Evolutionary conservation across 2,888 invertebrate species (phyloP).

Genomic region (Acanthopleura granulata): DNA sequence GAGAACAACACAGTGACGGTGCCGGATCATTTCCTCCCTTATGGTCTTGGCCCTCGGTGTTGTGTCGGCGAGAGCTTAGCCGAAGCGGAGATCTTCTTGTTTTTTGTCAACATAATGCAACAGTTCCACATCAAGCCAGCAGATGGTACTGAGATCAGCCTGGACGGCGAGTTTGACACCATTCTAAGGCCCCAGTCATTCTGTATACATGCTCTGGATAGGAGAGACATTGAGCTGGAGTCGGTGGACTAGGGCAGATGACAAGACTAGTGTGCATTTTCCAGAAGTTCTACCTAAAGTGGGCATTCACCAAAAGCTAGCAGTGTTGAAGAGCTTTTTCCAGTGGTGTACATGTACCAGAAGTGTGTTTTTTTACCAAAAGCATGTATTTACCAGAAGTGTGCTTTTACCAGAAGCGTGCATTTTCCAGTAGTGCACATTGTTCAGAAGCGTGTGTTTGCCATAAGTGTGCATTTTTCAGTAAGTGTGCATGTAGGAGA

Average conservation of each 20-base stretch:
- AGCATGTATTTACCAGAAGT: too few relatives aligned
- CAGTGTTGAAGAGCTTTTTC: too few relatives aligned
- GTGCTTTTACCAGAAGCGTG: too few relatives aligned
- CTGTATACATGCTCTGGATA: conserved; percentile 26
- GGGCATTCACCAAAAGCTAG: too few relatives aligned
- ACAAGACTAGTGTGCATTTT: too few relatives aligned
- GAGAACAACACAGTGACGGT: conserved; percentile 34
- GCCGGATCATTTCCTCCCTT: conserved; percentile 55
- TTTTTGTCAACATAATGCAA: conserved; percentile 48
- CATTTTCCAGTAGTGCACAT: too few relatives aligned
- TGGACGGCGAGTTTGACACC: conserved; percentile 45
- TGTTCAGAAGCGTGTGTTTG: too few relatives aligned
- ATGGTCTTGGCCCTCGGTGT: conserved; percentile 46
- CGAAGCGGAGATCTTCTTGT: conserved; percentile 51
- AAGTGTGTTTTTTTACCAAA: too few relatives aligned
- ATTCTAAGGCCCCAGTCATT: conserved; percentile 45
- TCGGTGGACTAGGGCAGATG: background rate
- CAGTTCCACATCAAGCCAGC: conserved; percentile 39
- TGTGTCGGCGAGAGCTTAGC: conserved; percentile 56
- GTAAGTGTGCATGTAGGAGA: too few relatives aligned
- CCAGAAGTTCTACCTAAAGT: too few relatives aligned
- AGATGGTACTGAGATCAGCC: conserved; percentile 25
- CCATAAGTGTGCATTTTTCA: too few relatives aligned
- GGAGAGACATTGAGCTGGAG: conserved; percentile 10
- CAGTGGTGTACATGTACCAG: too few relatives aligned